phyloP scores from a whole-genome alignment of 2,888 invertebrate genomes.

The Apamea anceps region DNA sequence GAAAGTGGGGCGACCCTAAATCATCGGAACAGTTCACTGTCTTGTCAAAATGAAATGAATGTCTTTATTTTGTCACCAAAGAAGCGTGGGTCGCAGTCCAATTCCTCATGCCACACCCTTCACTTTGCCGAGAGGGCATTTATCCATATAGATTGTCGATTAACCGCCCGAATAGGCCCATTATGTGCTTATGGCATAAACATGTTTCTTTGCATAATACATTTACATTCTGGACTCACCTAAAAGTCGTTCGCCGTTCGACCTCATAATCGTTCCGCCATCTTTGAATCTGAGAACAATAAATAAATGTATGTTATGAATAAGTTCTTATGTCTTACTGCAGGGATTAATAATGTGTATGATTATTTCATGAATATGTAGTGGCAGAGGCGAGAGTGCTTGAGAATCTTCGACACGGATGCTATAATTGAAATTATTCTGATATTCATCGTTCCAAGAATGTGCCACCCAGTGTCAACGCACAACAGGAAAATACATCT shows the following conservation, averaged over 20 bases:
- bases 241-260: constrained; percentile 78
- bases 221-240: constrained; percentile 83
- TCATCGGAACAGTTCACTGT: constrained; percentile 74
- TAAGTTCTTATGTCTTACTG: constrained; percentile 26
- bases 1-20: constrained; percentile 74
- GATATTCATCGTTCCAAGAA: constrained; percentile 2
- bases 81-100: constrained; percentile 80
- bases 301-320: constrained; percentile 65
- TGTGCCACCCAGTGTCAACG: not conserved
- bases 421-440: not conserved
- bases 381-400: constrained; percentile 15
- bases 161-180: constrained; percentile 77
- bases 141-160: constrained; percentile 80
- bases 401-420: constrained; percentile 11
- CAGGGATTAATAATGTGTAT: constrained; percentile 27
- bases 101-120: constrained; percentile 81
- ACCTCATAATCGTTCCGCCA: constrained; percentile 85
- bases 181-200: constrained; percentile 73
- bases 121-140: constrained; percentile 67
- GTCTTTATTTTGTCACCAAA: constrained; percentile 74
- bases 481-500: constrained; percentile 3
- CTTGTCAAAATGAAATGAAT: constrained; percentile 81
- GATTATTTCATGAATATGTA: constrained; percentile 49
- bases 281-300: constrained; percentile 83
- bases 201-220: constrained; percentile 72